Percentiles rank a stretch among this genome's conserved stretches.
Conservation (phyloP, 2,888 invertebrate genomes). For the Mythimna impura region DNA sequence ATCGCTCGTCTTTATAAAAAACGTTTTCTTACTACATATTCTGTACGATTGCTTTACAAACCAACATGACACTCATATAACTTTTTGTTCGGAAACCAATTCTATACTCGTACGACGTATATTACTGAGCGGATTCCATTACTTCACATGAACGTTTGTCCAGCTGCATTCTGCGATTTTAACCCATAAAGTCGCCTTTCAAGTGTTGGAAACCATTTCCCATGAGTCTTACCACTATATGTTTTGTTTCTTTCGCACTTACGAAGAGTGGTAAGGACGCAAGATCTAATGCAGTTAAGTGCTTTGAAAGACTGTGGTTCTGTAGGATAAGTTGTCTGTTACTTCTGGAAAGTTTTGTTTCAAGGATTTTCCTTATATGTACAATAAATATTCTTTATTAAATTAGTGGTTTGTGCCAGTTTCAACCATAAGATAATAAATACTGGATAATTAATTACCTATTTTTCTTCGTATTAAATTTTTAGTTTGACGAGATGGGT, state of each 20-base stretch:
- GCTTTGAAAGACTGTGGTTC: conserved; percentile 44
- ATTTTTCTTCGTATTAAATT: conserved; percentile 11
- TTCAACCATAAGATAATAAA: conserved; percentile 16
- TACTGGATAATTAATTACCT: conserved; percentile 7
- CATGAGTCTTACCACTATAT: conserved; percentile 61
- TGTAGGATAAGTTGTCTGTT: conserved; percentile 13
- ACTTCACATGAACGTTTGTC: conserved; percentile 57
- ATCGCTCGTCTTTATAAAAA: not conserved
- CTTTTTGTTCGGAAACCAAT: conserved; percentile 39
- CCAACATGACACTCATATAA: conserved; percentile 18
- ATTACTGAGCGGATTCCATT: conserved; percentile 40
- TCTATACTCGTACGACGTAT: conserved; percentile 24
- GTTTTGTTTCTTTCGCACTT: conserved; percentile 47
- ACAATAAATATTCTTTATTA: not conserved
- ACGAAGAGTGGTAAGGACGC: conserved; percentile 22
- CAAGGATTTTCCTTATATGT: conserved; percentile 1
- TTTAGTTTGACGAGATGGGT: conserved; percentile 11
- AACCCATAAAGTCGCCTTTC: conserved; percentile 61
- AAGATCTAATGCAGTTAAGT: conserved; percentile 43
- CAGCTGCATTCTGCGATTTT: conserved; percentile 64
- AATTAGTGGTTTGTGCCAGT: not conserved
- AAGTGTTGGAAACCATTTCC: conserved; percentile 72
- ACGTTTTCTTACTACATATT: conserved; percentile 9
- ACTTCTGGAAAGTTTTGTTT: not conserved
- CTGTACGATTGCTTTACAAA: conserved; percentile 30